A percentile compares a stretch with the other conserved stretches of the same genome.
Evolutionary conservation across 2,113 vertebrate genomes (phyloP).

Genomic region (Oncorhynchus gorbuscha): DNA sequence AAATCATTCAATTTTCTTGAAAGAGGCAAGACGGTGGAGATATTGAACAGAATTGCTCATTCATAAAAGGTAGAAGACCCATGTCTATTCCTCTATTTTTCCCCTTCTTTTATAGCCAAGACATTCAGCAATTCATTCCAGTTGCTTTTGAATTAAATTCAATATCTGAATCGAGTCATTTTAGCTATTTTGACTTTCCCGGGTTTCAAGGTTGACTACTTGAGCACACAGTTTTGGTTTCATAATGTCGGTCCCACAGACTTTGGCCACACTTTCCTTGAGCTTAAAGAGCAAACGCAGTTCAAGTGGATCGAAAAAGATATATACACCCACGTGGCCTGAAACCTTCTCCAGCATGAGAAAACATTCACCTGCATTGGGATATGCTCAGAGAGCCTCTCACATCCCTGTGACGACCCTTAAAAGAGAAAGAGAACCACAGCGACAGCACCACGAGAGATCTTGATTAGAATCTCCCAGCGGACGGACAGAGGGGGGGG

Average conservation of each 20-base stretch:
- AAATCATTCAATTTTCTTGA: conserved; percentile 27
- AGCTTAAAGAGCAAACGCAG: not conserved
- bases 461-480: not conserved
- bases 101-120: not conserved
- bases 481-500: not conserved
- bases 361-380: conserved; percentile 1
- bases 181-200: not conserved
- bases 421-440: not conserved
- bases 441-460: not conserved
- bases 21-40: not conserved
- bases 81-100: not conserved
- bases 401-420: not conserved
- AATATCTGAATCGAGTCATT: conserved; percentile 2
- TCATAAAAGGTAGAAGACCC: not conserved
- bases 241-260: too few species aligned
- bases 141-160: not conserved
- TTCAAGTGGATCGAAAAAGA: not conserved
- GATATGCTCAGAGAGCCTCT: not conserved
- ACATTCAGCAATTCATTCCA: not conserved
- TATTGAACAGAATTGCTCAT: not conserved
- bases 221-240: not conserved
- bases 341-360: not conserved
- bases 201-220: not conserved
- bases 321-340: not conserved
- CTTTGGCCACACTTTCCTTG: too few species aligned